Base-by-base conservation (phyloP, 2,797 vertebrate genomes). In the Rhinogobio ventralis region DNA sequence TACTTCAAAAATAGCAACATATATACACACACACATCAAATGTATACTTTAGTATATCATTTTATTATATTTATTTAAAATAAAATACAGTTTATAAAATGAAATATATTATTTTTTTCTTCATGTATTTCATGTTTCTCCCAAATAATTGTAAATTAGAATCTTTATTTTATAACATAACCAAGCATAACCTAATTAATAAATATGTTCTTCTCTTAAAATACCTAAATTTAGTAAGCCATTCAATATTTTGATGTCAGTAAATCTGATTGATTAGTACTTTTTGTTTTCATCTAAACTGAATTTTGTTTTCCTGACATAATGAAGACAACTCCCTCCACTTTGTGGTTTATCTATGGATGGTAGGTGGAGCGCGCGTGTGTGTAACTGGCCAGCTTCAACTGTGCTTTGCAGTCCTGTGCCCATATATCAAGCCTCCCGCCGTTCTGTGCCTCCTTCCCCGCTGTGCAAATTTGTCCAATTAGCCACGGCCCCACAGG, bases 381-480 rank as follows among this genome's bases (percentile, higher is more conserved):
- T 86, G 79, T 73, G 55, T 62, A 11, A 73, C 57, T 30, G 86
- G 57, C 25, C 53, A 84, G 83, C 45, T 51, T 55, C 10, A 39
- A 25, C 76, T 49, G 49, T 49, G 76, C 80, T 73, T 71, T 87
- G 75, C 81, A 85, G 84, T 75, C 88, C 79, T 49, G 86, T 90
- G 92, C 92, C 89, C 93, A 94, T 97, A 95, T 95, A 97, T 97
- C 96, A 97, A 91, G 91, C 81, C 91, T 93, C 94, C 94, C 90
- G 94, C 94, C 81, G 91, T 87, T 94, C 93, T 91, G 95, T 84
- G 93, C 95, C 94, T 93, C 92, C 93, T 94, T 93, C 94, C 97
- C 96, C 92, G 96, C 97, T 97, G 97, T 95, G 97, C 96, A 96
- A 97, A 97, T 98, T 97, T 97, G 97, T 97, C 95, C 97, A 96